Conservation (phyloP, 2,797 vertebrate genomes). For the Acrossocheilus fasciatus region DNA sequence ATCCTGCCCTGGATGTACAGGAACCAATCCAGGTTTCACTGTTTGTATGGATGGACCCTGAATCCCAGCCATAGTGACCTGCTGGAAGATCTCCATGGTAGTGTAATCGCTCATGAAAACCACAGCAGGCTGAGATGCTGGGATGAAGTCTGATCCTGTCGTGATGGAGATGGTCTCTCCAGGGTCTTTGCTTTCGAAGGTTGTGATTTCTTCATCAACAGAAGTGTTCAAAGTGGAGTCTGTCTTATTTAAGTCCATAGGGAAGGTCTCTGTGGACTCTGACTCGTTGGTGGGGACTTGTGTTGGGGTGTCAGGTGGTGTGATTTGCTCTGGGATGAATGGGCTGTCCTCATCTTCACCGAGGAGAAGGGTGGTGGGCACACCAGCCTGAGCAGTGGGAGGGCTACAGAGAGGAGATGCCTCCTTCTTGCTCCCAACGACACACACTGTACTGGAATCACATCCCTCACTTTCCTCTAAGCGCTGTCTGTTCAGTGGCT, state of each 20-base stretch:
- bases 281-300: neutral
- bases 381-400: neutral
- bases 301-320: neutral
- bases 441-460: slow-evolving; percentile 71
- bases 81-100: slow-evolving; percentile 83
- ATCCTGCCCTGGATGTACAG: slow-evolving; percentile 54
- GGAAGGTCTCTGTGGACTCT: neutral
- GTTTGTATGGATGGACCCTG: slow-evolving; percentile 8
- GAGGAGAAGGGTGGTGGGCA: neutral
- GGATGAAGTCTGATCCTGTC: neutral
- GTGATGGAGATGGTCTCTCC: neutral
- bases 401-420: neutral
- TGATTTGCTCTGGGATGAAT: neutral
- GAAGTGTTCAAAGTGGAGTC: neutral
- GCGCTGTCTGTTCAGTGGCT: slow-evolving; percentile 57
- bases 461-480: slow-evolving; percentile 70
- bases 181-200: neutral
- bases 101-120: slow-evolving; percentile 77
- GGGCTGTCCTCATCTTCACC: neutral
- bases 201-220: neutral
- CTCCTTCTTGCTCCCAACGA: slow-evolving; percentile 67
- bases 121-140: neutral
- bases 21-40: slow-evolving; percentile 44
- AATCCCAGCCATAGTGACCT: slow-evolving; percentile 41
- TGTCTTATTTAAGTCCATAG: neutral